A percentile compares a stretch with the other conserved stretches of the same genome.
Conservation (phyloP, 1,140 invertebrate species). For the Chymomyza costata region DNA sequence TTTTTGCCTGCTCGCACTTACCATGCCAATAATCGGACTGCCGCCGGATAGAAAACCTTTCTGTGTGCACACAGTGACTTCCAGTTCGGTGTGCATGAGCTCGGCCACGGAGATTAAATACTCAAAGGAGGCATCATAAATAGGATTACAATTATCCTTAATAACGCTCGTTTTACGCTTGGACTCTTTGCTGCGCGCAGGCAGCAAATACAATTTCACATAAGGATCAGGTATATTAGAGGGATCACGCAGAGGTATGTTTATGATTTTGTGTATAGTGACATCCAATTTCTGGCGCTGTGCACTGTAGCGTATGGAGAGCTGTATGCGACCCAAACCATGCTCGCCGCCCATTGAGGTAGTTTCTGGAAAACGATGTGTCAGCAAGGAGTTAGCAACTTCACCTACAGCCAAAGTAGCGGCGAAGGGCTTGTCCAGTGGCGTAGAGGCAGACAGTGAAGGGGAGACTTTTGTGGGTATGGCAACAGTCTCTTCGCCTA, state of each 20-base stretch:
- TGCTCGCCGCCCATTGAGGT: slow-evolving; percentile 81
- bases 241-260: slow-evolving; percentile 90
- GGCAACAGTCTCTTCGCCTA: slow-evolving; percentile 69
- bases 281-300: slow-evolving; percentile 87
- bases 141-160: slow-evolving; percentile 93
- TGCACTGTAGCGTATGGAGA: slow-evolving; percentile 90
- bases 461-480: slow-evolving; percentile 35
- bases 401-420: slow-evolving; percentile 40
- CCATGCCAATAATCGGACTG: slow-evolving; percentile 88
- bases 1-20: slow-evolving; percentile 51
- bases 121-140: slow-evolving; percentile 93
- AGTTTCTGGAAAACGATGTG: slow-evolving; percentile 76
- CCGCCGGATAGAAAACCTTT: slow-evolving; percentile 86
- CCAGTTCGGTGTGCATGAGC: slow-evolving; percentile 82
- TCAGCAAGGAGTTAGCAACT: slow-evolving; percentile 45
- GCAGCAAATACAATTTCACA: slow-evolving; percentile 93
- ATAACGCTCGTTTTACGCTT: slow-evolving; percentile 93
- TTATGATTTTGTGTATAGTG: slow-evolving; percentile 92
- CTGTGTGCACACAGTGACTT: slow-evolving; percentile 89
- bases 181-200: slow-evolving; percentile 89
- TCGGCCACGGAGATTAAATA: slow-evolving; percentile 87
- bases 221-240: slow-evolving; percentile 95
- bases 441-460: slow-evolving; percentile 36
- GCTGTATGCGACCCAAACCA: slow-evolving; percentile 86
- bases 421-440: slow-evolving; percentile 40